phyloP scores from a whole-genome alignment of 2,797 vertebrate genomes.

The Artibeus lituratus region DNA sequence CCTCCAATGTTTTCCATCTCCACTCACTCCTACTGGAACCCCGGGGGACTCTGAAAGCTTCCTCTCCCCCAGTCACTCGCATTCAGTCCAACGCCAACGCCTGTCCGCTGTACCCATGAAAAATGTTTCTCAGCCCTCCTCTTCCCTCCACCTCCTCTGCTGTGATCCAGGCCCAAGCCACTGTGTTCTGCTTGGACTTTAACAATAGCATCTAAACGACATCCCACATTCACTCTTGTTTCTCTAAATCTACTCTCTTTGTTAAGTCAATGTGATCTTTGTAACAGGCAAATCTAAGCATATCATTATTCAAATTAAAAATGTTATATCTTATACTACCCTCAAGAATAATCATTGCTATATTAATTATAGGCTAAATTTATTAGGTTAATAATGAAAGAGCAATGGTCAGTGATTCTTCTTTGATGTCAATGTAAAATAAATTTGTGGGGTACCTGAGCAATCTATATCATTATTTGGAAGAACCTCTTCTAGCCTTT shows the following conservation, averaged over 20 bases:
- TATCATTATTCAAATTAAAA: not conserved
- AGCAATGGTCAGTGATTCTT: not conserved
- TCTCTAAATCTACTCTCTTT: not conserved
- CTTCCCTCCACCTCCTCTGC: not conserved
- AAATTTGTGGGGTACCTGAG: not conserved
- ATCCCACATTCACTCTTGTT: not conserved
- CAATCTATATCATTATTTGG: not conserved
- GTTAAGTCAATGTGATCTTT: not conserved
- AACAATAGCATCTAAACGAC: not conserved
- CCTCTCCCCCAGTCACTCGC: not conserved
- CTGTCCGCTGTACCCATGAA: not conserved
- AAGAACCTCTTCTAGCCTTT: not conserved
- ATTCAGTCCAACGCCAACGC: not conserved
- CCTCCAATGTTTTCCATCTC: not conserved
- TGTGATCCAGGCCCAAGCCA: not conserved
- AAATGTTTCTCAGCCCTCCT: not conserved
- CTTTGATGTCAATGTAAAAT: constrained; percentile 11
- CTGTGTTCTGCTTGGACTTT: not conserved
- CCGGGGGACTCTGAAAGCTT: not conserved
- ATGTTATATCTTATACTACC: not conserved
- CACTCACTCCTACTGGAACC: not conserved
- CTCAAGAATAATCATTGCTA: not conserved
- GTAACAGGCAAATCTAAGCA: not conserved
- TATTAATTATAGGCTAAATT: not conserved
- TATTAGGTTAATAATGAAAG: not conserved